These are phyloP conservation scores for Phrynosoma platyrhinos DNA, from an alignment of 2,113 vertebrate species.

Conservation along the genomic window DNA sequence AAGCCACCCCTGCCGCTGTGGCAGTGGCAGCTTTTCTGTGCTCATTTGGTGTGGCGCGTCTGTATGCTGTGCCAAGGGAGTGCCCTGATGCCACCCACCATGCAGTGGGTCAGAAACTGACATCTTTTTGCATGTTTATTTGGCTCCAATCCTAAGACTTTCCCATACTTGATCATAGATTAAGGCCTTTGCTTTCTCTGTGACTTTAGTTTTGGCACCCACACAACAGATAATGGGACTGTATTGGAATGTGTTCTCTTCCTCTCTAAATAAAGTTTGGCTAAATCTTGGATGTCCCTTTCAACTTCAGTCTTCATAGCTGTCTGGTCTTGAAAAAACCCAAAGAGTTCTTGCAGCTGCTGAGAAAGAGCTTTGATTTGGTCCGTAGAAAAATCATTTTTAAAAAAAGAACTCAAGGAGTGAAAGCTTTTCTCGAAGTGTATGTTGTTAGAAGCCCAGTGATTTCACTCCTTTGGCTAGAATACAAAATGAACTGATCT, in stretches of 20 bases:
- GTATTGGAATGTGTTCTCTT: slow-evolving; percentile 3
- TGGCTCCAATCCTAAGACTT: too few relatives aligned
- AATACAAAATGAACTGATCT: neutral
- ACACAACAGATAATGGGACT: slow-evolving; percentile 40
- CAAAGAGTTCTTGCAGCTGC: slow-evolving; percentile 29
- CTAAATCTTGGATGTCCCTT: slow-evolving; percentile 41
- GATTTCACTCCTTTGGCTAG: neutral
- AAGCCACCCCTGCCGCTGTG: too few relatives aligned
- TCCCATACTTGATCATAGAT: too few relatives aligned
- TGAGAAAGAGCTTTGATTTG: slow-evolving; percentile 49
- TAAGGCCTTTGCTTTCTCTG: too few relatives aligned
- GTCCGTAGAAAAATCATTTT: slow-evolving; percentile 12
- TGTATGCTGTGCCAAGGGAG: too few relatives aligned
- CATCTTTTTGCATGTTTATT: too few relatives aligned
- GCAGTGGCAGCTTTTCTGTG: too few relatives aligned
- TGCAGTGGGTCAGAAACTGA: too few relatives aligned
- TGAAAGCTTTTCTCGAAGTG: neutral
- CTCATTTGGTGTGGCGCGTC: too few relatives aligned
- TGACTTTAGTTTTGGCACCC: slow-evolving; percentile 47
- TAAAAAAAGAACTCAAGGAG: slow-evolving; percentile 34
- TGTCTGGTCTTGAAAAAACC: slow-evolving; percentile 48
- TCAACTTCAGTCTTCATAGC: slow-evolving; percentile 42
- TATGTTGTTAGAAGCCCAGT: slow-evolving; percentile 6
- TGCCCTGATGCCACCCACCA: too few relatives aligned
- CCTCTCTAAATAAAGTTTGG: slow-evolving; percentile 39